These are phyloP conservation scores for Pentalonia nigronervosa DNA, from an alignment of 1,140 invertebrate species.

Conservation along the genomic window DNA sequence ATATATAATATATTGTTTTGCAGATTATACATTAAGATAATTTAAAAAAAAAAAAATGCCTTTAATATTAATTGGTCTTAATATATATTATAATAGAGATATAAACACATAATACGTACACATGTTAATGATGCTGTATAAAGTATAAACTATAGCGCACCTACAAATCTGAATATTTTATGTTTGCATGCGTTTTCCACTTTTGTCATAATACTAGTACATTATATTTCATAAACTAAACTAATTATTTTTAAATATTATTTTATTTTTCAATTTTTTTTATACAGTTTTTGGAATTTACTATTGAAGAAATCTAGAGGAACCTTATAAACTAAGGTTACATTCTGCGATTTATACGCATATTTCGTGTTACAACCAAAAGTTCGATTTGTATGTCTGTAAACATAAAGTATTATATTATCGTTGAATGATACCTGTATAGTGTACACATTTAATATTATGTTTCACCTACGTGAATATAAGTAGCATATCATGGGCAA, in stretches of 20 bases:
- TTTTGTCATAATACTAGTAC: neutral
- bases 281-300: neutral
- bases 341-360: neutral
- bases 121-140: neutral
- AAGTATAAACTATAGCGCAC: neutral
- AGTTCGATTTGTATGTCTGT: no score
- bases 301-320: neutral
- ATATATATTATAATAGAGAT: neutral
- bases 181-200: neutral
- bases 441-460: neutral
- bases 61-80: conserved; percentile 9
- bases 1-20: neutral
- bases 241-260: neutral
- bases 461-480: neutral
- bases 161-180: neutral
- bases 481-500: no score
- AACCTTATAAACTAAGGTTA: neutral
- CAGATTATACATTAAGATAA: neutral
- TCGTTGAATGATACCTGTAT: neutral
- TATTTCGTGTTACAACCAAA: no score
- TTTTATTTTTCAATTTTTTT: neutral
- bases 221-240: conserved; percentile 2
- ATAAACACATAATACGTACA: neutral
- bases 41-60: neutral
- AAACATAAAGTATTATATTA: neutral